Conservation (phyloP, 2,888 invertebrate genomes). For the Drosophila formosana region DNA sequence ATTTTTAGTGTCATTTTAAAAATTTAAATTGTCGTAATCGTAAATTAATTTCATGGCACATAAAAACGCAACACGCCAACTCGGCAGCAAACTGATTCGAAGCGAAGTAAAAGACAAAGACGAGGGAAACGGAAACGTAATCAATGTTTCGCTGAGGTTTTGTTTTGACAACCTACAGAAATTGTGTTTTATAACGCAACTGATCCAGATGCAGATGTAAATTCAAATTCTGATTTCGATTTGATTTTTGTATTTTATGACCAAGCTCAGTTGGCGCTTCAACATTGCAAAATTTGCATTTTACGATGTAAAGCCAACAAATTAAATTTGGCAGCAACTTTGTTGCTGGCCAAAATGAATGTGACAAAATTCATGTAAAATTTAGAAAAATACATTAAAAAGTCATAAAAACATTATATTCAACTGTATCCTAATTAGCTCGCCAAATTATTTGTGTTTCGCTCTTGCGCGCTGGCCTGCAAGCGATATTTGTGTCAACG, state of each 20-base stretch:
- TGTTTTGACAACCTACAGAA: conserved; percentile 10
- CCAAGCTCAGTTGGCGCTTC: conserved; percentile 15
- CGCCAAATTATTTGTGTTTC: conserved; percentile 55
- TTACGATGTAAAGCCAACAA: conserved; percentile 1
- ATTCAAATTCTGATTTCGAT: not conserved
- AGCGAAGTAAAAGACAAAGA: conserved; percentile 5
- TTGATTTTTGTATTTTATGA: conserved; percentile 35
- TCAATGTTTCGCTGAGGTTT: conserved; percentile 22
- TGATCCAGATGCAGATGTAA: conserved; percentile 36
- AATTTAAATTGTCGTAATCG: conserved; percentile 83
- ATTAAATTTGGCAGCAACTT: conserved; percentile 30
- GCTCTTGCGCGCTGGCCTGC: conserved; percentile 37
- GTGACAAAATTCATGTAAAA: conserved; percentile 61
- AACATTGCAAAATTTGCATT: conserved; percentile 18
- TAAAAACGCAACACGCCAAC: conserved; percentile 69
- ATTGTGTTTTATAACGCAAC: conserved; percentile 52
- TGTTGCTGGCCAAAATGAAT: conserved; percentile 46
- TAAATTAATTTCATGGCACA: conserved; percentile 85
- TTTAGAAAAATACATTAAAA: conserved; percentile 75
- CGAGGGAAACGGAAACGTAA: conserved; percentile 1
- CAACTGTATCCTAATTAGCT: conserved; percentile 78
- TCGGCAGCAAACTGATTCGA: conserved; percentile 17
- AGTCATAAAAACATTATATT: conserved; percentile 82
- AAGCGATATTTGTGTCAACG: conserved; percentile 78
- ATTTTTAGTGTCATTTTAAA: conserved; percentile 80